Evolutionary conservation across 2,797 vertebrate genomes (phyloP).

Genomic region (Thalassophryne amazonica): DNA sequence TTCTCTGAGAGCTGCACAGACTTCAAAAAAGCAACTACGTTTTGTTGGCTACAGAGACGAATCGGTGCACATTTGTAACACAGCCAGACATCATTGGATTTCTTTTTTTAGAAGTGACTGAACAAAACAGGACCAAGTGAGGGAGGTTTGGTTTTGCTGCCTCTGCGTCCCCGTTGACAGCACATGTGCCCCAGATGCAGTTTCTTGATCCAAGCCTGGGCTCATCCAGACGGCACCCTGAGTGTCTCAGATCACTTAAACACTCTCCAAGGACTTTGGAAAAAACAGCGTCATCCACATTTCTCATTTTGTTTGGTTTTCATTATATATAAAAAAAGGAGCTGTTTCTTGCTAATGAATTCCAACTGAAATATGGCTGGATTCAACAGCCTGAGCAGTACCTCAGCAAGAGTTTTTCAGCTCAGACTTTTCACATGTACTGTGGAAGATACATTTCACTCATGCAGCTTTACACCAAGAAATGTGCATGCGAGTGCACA

Average conservation of each 20-base stretch:
- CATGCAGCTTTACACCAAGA: constrained; percentile 39
- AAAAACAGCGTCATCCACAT: constrained; percentile 72
- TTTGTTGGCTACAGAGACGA: not conserved
- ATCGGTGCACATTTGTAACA: constrained; percentile 23
- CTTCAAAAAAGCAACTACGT: constrained; percentile 3
- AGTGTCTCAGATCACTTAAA: constrained; percentile 69
- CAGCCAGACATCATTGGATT: constrained; percentile 5
- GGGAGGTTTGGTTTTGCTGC: constrained; percentile 29
- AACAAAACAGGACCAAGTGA: constrained; percentile 23
- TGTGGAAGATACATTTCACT: constrained; percentile 55
- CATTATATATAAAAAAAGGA: constrained; percentile 68
- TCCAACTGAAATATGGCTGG: constrained; percentile 70
- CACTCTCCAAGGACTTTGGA: constrained; percentile 67
- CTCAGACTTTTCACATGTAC: constrained; percentile 47
- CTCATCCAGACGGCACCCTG: constrained; percentile 69
- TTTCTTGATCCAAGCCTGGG: constrained; percentile 65
- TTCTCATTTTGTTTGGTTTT: constrained; percentile 69
- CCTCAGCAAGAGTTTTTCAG: constrained; percentile 52
- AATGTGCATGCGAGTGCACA: too few relatives aligned
- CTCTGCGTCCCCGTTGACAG: constrained; percentile 55
- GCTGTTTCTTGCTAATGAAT: constrained; percentile 69
- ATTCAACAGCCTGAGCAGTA: constrained; percentile 44
- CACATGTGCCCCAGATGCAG: constrained; percentile 77
- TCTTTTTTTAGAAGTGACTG: constrained; percentile 23
- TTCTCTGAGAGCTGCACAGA: constrained; percentile 2